phyloP scores from a whole-genome alignment of 2,113 vertebrate species.

The Alethe castanea region DNA sequence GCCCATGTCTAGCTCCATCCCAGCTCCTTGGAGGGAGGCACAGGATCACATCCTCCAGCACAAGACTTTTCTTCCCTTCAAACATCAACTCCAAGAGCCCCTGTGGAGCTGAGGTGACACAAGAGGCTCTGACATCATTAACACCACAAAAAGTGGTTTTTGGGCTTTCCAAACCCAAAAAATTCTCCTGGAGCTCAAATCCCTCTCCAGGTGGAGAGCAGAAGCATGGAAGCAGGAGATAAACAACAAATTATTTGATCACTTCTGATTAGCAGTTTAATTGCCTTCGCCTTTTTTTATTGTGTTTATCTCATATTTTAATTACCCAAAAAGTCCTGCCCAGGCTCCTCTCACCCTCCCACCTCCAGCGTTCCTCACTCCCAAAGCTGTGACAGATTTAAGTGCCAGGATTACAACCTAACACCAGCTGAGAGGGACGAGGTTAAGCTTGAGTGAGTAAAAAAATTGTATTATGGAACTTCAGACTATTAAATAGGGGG shows the following conservation, averaged over 20 bases:
- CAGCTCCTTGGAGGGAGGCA: not conserved
- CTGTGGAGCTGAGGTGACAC: not conserved
- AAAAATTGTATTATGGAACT: conserved; percentile 56
- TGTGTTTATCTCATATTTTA: not conserved
- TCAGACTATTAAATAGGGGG: conserved; percentile 32
- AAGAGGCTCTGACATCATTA: not conserved
- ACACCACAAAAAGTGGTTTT: not conserved
- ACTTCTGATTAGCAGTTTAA: not conserved
- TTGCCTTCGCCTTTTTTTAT: not conserved
- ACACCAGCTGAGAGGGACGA: conserved; percentile 25
- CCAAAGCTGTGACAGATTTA: not conserved
- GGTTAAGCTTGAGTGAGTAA: conserved; percentile 58
- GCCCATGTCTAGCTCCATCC: not conserved
- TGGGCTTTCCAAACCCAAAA: not conserved
- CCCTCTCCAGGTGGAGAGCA: not conserved
- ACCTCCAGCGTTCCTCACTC: not conserved
- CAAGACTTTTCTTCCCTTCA: not conserved
- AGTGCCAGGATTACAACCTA: conserved; percentile 51
- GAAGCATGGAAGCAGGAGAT: accelerated
- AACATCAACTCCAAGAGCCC: not conserved
- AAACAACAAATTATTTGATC: not conserved
- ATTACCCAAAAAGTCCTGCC: not conserved
- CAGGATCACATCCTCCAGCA: not conserved
- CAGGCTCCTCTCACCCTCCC: not conserved
- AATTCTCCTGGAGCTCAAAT: not conserved